Base-by-base conservation (phyloP, 2,888 invertebrate species). In the Trissonchulus latispiculum region DNA sequence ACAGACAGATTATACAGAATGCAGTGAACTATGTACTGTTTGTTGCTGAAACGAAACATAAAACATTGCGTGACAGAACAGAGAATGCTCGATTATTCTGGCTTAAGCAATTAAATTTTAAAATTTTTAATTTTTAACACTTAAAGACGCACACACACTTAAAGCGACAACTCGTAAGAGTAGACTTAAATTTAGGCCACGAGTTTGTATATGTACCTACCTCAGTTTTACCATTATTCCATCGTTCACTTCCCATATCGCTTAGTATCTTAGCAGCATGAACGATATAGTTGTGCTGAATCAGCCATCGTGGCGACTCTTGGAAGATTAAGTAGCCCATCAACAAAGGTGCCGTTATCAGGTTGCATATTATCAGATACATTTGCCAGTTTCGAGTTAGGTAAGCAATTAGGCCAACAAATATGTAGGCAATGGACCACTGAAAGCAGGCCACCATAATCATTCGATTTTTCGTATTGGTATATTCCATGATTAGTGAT, bases 331-430 rank as follows among this genome's bases (percentile, higher is more conserved):
- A 28, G 28, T 32, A 70, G 3, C 37, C 37, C n/a, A 70, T n/a
- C 28, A 70, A 28, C 18, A 70, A 28, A 18, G 70, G 70, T 29
- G 70, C 36, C 2, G 29, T n/a, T 28, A 70, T n/a, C 15, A 70
- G 8, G 28, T 70, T 70, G 31, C 28, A 32, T 15, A 70, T 70
- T 3, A 70, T 70, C 70, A 70, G 28, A 70, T 70, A 70, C 70
- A 70, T 70, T 23, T 59, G 70, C 70, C 70, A 70, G 37, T 70
- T n/a, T 23, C 31, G 28, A 32, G 70, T 70, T 28, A 61, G n/a
- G 61, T 70, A 70, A 18, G 70, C 70, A 28, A 70, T 70, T 8
- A 70, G 37, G 2, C 48, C 70, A 15, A 70, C 28, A n/a, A 70
- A 59, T 28, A 59, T 23, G 29, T 70, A 70, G 2, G 28, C 48